These are phyloP conservation scores for Prinia subflava DNA, from an alignment of 2,113 vertebrate species.

Conservation along the genomic window DNA sequence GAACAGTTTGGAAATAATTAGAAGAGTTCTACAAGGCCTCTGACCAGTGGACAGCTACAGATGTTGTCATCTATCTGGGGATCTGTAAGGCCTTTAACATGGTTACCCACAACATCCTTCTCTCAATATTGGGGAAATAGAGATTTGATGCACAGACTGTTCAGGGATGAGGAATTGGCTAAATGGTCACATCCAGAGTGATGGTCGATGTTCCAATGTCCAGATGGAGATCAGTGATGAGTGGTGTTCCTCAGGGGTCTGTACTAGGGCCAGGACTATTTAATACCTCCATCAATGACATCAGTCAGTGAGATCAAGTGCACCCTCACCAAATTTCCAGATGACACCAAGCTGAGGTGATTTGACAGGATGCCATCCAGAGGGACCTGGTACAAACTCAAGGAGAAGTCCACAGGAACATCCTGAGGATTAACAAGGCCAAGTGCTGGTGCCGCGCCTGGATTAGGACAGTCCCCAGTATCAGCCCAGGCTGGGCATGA, in stretches of 20 bases:
- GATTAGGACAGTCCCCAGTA: rapidly evolving
- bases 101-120: not conserved
- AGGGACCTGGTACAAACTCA: rapidly evolving
- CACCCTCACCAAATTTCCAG: not conserved
- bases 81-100: not conserved
- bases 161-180: not conserved
- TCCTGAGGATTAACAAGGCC: not conserved
- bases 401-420: rapidly evolving
- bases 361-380: not conserved
- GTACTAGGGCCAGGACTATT: not conserved
- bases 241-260: too few species aligned
- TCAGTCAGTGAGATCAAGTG: not conserved
- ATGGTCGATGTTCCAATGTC: rapidly evolving
- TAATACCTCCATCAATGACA: not conserved
- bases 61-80: not conserved
- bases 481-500: not conserved
- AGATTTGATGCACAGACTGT: not conserved
- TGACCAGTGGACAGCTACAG: not conserved
- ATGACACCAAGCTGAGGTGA: not conserved
- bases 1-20: not conserved
- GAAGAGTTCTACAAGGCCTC: not conserved
- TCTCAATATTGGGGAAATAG: not conserved
- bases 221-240: not conserved
- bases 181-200: not conserved
- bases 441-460: not conserved